Base-by-base conservation (phyloP, 2,797 vertebrate species). In the Nothura maculosa region DNA sequence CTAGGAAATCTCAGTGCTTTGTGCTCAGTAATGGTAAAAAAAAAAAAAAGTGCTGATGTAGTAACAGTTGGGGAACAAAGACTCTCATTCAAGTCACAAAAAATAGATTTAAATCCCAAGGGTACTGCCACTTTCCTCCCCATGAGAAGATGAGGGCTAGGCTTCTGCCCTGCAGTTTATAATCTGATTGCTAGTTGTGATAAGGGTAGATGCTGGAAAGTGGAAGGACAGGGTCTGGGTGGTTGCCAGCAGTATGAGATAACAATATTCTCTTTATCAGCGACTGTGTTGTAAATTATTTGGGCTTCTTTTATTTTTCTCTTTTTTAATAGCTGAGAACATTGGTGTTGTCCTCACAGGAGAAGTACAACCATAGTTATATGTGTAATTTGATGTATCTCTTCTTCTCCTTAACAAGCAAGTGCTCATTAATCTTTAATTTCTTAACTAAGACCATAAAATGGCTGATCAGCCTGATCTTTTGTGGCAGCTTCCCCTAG, bases 1-100 rank as follows among this genome's bases (percentile, higher is more conserved):
- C 3, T 14, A 9, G 77, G 48, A 74, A 74, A 54, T 64, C 38
- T 58, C 50, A 43, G 34, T 48, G 57, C 18, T 76, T 72, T 67
- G 34, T 73, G n/a, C 19, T 66, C 40, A 6, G 15, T 55, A 43
- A 32, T 30, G 40, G 50, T 42, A 43, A 55, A 57, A 69, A 52
- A 73, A 38, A 38, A 40, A 24, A 4, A 38, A 34, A 36, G 48
- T 50, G 25, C 48, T 7, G n/a, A 66, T 79, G 57, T 84, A 28
- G 6, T 57, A 80, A 38, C 60, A 30, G 1, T 64, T 73, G 45
- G 30, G 64, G 82, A 89, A 30, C 12, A 22, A 43, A 25, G 10
- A 3, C 4, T 1, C 0, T 50, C 16, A 62, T 60, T 93, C 28
- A 32, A 75, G 42, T 47, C 2, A 0, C 36, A 42, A 47, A 16